Conservation (phyloP, 1,140 invertebrate species). For the Saccostrea echinata region DNA sequence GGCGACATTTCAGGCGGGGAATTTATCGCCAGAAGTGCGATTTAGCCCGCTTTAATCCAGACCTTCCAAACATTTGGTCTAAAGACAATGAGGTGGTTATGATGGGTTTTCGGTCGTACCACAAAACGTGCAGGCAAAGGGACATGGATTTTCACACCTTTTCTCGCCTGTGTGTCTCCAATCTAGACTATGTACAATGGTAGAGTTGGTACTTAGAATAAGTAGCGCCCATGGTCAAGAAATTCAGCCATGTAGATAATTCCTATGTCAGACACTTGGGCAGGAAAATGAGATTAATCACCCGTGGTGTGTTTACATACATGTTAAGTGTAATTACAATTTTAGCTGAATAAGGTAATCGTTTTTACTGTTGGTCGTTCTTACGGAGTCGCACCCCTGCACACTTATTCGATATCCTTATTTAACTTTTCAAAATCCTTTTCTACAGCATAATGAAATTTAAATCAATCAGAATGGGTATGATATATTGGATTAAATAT, state of each 20-base stretch:
- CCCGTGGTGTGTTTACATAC: slow-evolving; percentile 45
- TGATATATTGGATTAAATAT: background rate
- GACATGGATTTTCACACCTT: slow-evolving; percentile 41
- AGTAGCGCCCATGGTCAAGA: slow-evolving; percentile 40
- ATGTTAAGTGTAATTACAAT: slow-evolving; percentile 33
- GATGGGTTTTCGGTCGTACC: background rate
- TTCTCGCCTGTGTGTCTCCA: slow-evolving; percentile 35
- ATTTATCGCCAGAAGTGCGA: slow-evolving; percentile 34
- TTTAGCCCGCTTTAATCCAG: slow-evolving; percentile 9
- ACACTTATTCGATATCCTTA: background rate
- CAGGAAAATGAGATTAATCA: slow-evolving; percentile 47
- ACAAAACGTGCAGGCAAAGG: slow-evolving; percentile 14
- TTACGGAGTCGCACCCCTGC: slow-evolving; percentile 2
- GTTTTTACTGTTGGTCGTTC: background rate
- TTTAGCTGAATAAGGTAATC: slow-evolving; percentile 19
- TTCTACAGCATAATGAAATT: background rate
- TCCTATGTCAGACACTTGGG: slow-evolving; percentile 48
- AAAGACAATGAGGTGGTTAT: slow-evolving; percentile 18
- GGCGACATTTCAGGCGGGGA: slow-evolving; percentile 19
- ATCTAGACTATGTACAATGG: background rate
- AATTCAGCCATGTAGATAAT: slow-evolving; percentile 36
- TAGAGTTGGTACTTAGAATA: slow-evolving; percentile 42
- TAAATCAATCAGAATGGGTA: background rate
- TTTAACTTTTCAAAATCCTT: slow-evolving; percentile 17
- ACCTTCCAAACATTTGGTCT: background rate